These are phyloP conservation scores for Taurulus bubalis DNA, from an alignment of 2,113 vertebrate genomes.

Conservation along the genomic window DNA sequence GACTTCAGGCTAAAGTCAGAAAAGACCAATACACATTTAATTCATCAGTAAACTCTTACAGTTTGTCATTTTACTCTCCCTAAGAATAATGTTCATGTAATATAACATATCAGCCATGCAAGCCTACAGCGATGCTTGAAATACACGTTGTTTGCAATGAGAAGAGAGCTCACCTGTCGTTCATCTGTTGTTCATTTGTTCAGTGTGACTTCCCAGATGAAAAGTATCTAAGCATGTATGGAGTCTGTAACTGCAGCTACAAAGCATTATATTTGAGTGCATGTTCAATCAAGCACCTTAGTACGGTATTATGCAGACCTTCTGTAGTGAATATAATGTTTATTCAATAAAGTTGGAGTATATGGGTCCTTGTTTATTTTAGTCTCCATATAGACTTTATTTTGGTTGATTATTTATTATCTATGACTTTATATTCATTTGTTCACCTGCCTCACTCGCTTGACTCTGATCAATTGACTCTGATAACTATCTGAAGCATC, in stretches of 20 bases:
- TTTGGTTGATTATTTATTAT: not conserved
- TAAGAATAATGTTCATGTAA: not conserved
- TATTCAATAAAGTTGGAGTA: not conserved
- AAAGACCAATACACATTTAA: conserved; percentile 4
- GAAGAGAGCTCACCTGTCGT: not conserved
- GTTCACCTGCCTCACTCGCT: not conserved
- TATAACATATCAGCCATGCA: not conserved
- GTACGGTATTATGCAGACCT: not conserved
- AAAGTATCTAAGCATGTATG: not conserved
- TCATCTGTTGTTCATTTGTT: not conserved
- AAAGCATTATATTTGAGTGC: not conserved
- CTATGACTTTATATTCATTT: not conserved
- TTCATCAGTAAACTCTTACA: not conserved
- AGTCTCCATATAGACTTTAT: not conserved
- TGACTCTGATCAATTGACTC: not conserved
- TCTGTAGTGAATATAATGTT: not conserved
- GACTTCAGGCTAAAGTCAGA: not conserved
- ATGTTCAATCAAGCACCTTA: not conserved
- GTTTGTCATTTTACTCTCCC: not conserved
- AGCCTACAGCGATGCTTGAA: not conserved
- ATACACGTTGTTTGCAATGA: not conserved
- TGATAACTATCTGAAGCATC: not conserved
- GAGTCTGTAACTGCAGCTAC: not conserved
- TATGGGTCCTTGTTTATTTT: not conserved
- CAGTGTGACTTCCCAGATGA: not conserved